Conservation (phyloP, 2,888 invertebrate genomes). For the Ramazzottius varieornatus region DNA sequence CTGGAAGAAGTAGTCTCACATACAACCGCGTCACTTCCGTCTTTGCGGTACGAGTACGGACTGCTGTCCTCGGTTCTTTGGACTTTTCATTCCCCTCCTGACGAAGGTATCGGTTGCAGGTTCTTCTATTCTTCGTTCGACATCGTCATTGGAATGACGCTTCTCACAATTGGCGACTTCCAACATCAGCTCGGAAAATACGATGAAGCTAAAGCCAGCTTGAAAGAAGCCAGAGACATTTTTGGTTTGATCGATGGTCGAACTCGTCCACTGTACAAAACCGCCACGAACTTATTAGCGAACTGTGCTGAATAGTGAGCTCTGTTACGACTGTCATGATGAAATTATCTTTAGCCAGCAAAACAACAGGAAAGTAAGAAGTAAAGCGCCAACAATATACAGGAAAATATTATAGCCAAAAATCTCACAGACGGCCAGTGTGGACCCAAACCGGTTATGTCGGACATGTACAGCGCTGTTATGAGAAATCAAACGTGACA, state of each 20-base stretch:
- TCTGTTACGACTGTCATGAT: too few relatives aligned
- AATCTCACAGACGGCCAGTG: too few relatives aligned
- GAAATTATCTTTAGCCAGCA: too few relatives aligned
- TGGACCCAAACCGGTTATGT: too few relatives aligned
- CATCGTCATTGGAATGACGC: neutral
- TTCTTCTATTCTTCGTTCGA: neutral
- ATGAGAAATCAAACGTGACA: too few relatives aligned
- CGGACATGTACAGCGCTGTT: too few relatives aligned
- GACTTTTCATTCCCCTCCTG: too few relatives aligned
- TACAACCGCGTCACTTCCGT: neutral
- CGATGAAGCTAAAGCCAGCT: neutral
- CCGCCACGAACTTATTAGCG: too few relatives aligned
- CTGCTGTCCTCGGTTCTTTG: too few relatives aligned
- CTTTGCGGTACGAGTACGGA: neutral
- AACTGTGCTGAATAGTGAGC: too few relatives aligned
- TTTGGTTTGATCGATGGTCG: neutral
- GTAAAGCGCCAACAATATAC: neutral
- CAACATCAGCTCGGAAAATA: neutral
- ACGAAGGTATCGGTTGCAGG: too few relatives aligned
- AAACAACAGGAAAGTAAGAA: neutral
- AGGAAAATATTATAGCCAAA: too few relatives aligned
- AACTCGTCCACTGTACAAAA: neutral
- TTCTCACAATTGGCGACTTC: neutral
- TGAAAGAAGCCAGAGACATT: neutral
- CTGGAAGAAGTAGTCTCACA: neutral